Base-by-base conservation (phyloP, 2,113 vertebrate species). In the Larimichthys polyactis region DNA sequence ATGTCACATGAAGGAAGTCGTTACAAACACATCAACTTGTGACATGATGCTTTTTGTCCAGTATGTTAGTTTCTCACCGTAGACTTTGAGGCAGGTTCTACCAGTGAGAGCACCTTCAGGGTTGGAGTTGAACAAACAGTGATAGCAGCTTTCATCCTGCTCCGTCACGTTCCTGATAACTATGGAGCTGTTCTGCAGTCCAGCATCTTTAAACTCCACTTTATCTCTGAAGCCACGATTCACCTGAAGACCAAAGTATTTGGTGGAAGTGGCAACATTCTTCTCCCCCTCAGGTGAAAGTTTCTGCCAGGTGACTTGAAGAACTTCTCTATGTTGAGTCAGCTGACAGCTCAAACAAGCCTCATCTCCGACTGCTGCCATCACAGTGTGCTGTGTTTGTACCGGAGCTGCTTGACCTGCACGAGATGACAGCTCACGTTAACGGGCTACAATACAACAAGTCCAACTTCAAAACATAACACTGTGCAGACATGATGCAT, bases 241-340 rank as follows among this genome's bases (percentile, higher is more conserved):
- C 66, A 91, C 69, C 1, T 77, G 8, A 51, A 1, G 2, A 0
- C 79, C 81, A n/a, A 71, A 9, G 6, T 2, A 1, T 3, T 40
- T 15, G 24, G 1, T 85, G 69, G 44, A 78, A 0, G 81, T 58
- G 12, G 65, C 79, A 0, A 92, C 0, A 12, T 73, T 40, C 36
- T 40, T 40, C 36, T 40, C 36, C 9, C 36, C 36, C 36, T 40
- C 36, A 40, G 36, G 36, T 77, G 7, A 44, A 3, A 52, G 0
- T 17, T 88, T 91, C 77, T 84, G 76, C 92, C 92, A 93, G 1
- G 84, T 68, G 5, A 93, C 84, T 4, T 87, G 86, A 12, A 55
- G 1, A 3, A 91, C 79, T 1, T 85, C 43, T 52, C 59, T 78
- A 8, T 16, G 1, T 5, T 63, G 3, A 14, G 15, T 40, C 7